Conservation (phyloP, 2,113 vertebrate species). For the Bos indicus region DNA sequence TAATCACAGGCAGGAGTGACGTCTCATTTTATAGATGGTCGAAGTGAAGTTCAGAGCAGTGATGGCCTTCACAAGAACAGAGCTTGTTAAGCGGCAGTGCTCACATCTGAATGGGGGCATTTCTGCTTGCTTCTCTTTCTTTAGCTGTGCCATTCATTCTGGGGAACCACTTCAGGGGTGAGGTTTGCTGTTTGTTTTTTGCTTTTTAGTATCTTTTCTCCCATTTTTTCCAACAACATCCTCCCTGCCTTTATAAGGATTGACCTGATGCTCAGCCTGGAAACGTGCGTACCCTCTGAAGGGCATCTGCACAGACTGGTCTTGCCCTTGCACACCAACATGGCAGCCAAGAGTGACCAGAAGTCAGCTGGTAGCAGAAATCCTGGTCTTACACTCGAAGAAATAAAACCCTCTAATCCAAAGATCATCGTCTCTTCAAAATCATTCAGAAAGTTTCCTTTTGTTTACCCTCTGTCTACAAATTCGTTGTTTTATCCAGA, state of each 20-base stretch:
- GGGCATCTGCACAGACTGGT: no score
- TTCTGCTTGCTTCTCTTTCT: neutral
- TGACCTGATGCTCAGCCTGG: neutral
- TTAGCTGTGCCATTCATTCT: neutral
- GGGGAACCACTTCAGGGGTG: neutral
- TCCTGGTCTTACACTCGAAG: neutral
- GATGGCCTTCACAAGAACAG: neutral
- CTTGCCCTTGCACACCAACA: neutral
- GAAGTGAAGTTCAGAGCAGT: neutral
- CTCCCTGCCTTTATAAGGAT: neutral
- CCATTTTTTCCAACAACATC: neutral
- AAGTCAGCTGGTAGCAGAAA: neutral
- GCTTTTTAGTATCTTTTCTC: neutral
- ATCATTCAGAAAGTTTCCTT: neutral
- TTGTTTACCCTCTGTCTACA: neutral
- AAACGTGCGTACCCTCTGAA: neutral
- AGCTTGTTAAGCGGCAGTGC: accelerated
- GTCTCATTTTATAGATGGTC: neutral
- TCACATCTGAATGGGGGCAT: neutral
- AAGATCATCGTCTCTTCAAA: neutral
- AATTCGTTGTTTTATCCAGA: neutral
- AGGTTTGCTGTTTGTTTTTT: neutral
- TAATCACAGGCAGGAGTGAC: neutral
- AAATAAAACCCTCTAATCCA: neutral
- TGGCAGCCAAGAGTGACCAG: neutral